phyloP scores from a whole-genome alignment of 2,888 invertebrate genomes.

The Habrosyne pyritoides region DNA sequence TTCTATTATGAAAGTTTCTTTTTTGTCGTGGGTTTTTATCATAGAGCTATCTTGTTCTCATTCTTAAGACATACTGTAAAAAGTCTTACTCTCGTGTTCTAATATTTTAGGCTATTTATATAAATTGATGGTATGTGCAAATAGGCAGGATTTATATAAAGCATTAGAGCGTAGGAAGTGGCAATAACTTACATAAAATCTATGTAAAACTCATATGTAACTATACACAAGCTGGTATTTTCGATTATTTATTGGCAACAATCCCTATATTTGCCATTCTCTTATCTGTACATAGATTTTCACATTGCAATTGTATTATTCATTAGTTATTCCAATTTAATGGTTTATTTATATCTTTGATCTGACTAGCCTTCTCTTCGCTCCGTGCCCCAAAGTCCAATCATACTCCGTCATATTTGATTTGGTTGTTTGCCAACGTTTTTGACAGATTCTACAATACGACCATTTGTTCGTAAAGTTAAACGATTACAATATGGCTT shows the following conservation, averaged over 20 bases:
- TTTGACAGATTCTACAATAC: background rate
- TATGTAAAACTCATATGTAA: too few relatives aligned
- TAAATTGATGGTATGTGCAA: too few relatives aligned
- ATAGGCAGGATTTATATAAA: too few relatives aligned
- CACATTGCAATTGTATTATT: background rate
- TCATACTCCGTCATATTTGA: slow-evolving; percentile 16
- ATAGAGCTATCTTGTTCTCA: too few relatives aligned
- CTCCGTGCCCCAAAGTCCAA: slow-evolving; percentile 6
- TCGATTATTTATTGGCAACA: background rate
- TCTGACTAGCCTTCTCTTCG: slow-evolving; percentile 6
- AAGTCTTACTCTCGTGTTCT: too few relatives aligned
- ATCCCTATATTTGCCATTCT: background rate
- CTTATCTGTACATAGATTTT: background rate
- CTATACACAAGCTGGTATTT: background rate
- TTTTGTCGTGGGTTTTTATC: too few relatives aligned
- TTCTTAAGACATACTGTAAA: too few relatives aligned
- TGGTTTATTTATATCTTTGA: background rate
- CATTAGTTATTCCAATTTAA: background rate
- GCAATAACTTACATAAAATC: too few relatives aligned
- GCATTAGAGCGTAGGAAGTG: too few relatives aligned
- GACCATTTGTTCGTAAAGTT: background rate
- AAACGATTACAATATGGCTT: background rate
- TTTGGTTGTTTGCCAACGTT: slow-evolving; percentile 43
- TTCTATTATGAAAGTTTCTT: too few relatives aligned
- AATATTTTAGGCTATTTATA: too few relatives aligned